Base-by-base conservation (phyloP, 2,113 vertebrate genomes). In the Lepidiolamprologus cunningtoni region DNA sequence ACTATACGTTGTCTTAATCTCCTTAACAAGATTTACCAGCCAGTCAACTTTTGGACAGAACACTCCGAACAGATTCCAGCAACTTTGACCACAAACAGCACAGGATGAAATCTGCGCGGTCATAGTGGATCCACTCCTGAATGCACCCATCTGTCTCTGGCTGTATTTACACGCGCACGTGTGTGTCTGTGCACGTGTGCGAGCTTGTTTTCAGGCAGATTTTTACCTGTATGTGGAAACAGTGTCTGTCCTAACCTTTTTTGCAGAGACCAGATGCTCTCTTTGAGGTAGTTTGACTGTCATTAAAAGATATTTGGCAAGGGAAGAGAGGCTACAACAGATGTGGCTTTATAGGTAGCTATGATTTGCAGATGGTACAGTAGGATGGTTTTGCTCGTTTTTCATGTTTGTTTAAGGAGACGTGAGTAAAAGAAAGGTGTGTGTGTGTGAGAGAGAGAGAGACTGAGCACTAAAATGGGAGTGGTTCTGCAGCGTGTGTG, bases 301-400 rank as follows among this genome's bases (percentile, higher is more conserved):
- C 61, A 79, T 93, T 93, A 88, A 91, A 90, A 91, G 73, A 88
- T 87, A 79, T 88, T 91, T 94, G 93, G 90, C 91, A 85, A 90
- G 85, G n/a, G 86, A 89, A 92, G 85, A 89, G 83, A 92, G 55
- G 85, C 85, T 45, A 40, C 76, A 90, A 31, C 91, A 94, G 90
- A 91, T 93, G 92, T 81, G 86, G 53, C 84, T 89, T 90, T 88
- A 80, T 81, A 68, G 52, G 80, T 4, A 16, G 86, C 58, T 73
- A 17, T 71, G 42, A 58, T 91, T 89, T 88, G 85, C 92, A 93
- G 93, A 94, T 92, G 89, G 88, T 83, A 37, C 73, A 66, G 58
- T 31, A 19, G 40, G 50, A 82, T 47, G 71, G 73, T 19, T 78
- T 78, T 55, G 73, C 76, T 66, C 13, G 68, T 80, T 73, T 73